Percentiles rank a stretch among this genome's conserved stretches.
phyloP scores from a whole-genome alignment of 2,888 invertebrate genomes.

The Leucophenga montana region DNA sequence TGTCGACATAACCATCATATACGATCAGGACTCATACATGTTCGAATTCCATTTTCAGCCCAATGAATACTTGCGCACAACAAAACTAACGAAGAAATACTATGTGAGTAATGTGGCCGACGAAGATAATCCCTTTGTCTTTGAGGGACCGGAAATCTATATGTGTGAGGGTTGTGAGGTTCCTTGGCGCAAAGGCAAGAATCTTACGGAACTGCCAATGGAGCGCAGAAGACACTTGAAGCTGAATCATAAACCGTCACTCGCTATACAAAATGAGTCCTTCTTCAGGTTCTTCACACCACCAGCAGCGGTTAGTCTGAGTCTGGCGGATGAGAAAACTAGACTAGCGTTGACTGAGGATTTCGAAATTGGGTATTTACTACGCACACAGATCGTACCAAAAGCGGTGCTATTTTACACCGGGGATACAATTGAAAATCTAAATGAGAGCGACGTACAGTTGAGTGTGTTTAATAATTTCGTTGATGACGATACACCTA shows the following conservation, averaged over 20 bases:
- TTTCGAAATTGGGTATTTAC: conserved; percentile 54
- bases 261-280: conserved; percentile 53
- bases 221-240: too few species aligned
- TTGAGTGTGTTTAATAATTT: too few species aligned
- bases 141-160: conserved; percentile 56
- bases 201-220: too few species aligned
- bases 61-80: conserved; percentile 49
- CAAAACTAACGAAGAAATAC: conserved; percentile 49
- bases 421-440: conserved; percentile 53
- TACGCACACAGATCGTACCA: conserved; percentile 56
- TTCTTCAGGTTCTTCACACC: conserved; percentile 58
- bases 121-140: conserved; percentile 51
- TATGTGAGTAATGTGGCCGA: conserved; percentile 52
- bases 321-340: conserved; percentile 54
- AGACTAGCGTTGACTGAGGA: conserved; percentile 52
- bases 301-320: conserved; percentile 49
- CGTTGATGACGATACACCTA: too few species aligned
- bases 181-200: conserved; percentile 53
- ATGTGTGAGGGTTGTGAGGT: conserved; percentile 57
- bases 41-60: conserved; percentile 48
- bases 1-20: conserved; percentile 48
- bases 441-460: conserved; percentile 41
- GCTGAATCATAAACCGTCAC: too few species aligned
- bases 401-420: conserved; percentile 57
- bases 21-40: conserved; percentile 51